These are phyloP conservation scores for Halyomorpha halys DNA, from an alignment of 1,140 invertebrate species.

Conservation along the genomic window DNA sequence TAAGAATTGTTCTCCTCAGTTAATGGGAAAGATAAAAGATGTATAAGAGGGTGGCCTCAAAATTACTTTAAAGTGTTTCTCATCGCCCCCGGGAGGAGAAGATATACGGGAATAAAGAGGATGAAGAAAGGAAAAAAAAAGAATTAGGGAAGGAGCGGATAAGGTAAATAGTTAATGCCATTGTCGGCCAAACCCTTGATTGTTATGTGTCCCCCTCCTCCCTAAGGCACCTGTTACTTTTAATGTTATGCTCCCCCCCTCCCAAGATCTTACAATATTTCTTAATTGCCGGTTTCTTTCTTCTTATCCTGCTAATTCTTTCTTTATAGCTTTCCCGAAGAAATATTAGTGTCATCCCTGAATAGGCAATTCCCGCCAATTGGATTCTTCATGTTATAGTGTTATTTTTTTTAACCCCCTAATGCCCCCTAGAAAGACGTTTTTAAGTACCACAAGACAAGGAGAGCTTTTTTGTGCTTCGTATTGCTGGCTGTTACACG, in stretches of 20 bases:
- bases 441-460: too few species aligned
- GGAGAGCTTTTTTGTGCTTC: too few species aligned
- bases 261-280: too few species aligned
- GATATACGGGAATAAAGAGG: conserved; percentile 13
- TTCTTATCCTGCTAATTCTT: neutral
- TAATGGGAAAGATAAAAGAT: conserved; percentile 27
- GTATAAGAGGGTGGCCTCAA: conserved; percentile 18
- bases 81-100: conserved; percentile 6
- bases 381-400: too few species aligned
- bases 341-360: neutral
- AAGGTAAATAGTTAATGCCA: conserved; percentile 11
- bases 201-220: conserved; percentile 4
- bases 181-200: conserved; percentile 7
- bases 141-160: conserved; percentile 11
- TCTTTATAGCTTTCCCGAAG: neutral
- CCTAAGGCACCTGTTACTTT: conserved; percentile 8
- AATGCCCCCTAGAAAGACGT: too few species aligned
- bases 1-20: neutral
- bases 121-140: conserved; percentile 13
- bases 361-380: conserved; percentile 11
- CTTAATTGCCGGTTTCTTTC: too few species aligned
- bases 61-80: conserved; percentile 28
- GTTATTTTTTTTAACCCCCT: too few species aligned
- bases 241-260: neutral
- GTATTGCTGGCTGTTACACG: too few species aligned